A percentile compares a stretch with the other conserved stretches of the same genome.
phyloP scores from a whole-genome alignment of 2,113 vertebrate species.

The Platysternon megacephalum region DNA sequence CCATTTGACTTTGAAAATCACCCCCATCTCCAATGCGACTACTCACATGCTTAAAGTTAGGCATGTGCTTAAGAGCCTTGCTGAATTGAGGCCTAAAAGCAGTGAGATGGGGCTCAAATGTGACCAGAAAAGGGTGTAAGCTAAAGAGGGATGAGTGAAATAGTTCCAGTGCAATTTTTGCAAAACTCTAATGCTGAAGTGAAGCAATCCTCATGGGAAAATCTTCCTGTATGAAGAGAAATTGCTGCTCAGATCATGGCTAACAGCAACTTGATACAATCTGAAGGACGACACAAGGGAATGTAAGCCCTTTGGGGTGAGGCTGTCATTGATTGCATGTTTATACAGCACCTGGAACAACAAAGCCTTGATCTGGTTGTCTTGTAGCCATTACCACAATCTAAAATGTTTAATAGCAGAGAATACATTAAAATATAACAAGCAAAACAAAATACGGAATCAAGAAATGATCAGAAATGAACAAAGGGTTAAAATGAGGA shows the following conservation, averaged over 20 bases:
- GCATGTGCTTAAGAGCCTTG: not conserved
- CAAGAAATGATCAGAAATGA: not conserved
- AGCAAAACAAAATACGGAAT: not conserved
- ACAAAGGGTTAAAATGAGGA: not conserved
- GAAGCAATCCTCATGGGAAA: not conserved
- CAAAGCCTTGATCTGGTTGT: not conserved
- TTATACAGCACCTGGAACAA: not conserved
- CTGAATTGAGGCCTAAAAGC: not conserved
- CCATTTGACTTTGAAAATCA: not conserved
- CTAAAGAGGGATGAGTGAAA: not conserved
- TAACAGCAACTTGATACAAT: not conserved
- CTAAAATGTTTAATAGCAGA: not conserved
- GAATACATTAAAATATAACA: fast-evolving
- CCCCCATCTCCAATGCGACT: not conserved
- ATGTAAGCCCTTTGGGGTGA: not conserved
- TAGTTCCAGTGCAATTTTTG: not conserved
- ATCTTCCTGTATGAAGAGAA: not conserved
- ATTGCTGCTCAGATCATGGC: not conserved
- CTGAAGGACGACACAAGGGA: too few species aligned
- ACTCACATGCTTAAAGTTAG: not conserved
- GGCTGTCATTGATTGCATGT: fast-evolving
- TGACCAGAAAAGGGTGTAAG: not conserved
- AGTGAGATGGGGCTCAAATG: fast-evolving
- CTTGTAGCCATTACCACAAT: not conserved
- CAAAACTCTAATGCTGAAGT: not conserved